Evolutionary conservation across 2,113 vertebrate species (phyloP), one percentile per base, ranked within the genome.

Genomic region (Phylloscopus trochiloides): DNA sequence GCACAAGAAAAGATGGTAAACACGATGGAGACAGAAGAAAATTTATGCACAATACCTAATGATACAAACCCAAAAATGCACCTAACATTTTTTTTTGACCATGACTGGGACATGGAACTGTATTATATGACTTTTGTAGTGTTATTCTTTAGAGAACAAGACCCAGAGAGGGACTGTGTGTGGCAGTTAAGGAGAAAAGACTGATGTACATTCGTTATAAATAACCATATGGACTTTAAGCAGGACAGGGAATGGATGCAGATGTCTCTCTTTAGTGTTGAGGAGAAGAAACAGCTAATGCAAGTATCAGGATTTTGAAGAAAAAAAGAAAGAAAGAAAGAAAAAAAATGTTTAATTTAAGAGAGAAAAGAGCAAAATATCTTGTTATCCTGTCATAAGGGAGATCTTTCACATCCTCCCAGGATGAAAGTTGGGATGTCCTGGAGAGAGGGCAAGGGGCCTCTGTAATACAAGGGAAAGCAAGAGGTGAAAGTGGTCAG

Each of bases 81-180:
- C 34, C 80, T 96, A 92, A 83, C 77, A 89, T 28, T 71, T 86
- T 84, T 84, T 63, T 63, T 86, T 83, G 70, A 47, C 20, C 8
- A 3, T 63, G 38, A 26, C 47, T 74, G 24, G 73, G 28, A 6
- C 29, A 59, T 31, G 22, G 14, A 20, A 91, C 65, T 94, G 15
- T 54, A 78, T 90, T 58, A 67, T n/a, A 83, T 40, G 20, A 72
- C 59, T 85, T 90, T 92, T 91, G n/a, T 13, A 77, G 28, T 29
- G 15, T 90, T 71, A 59, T 78, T 93, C 24, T 75, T 63, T 81
- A 83, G 54, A 95, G 82, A 28, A 79, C 29, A 96, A 92, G 14
- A 72, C 32, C 10, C 40, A 86, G 12, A 51, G 47, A 51, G 10
- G 47, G 5, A 50, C 11, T 73, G 7, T 52, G 6, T 18, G 10